A percentile compares a stretch with the other conserved stretches of the same genome.
phyloP scores from a whole-genome alignment of 2,113 vertebrate genomes.

The Prolemur simus region DNA sequence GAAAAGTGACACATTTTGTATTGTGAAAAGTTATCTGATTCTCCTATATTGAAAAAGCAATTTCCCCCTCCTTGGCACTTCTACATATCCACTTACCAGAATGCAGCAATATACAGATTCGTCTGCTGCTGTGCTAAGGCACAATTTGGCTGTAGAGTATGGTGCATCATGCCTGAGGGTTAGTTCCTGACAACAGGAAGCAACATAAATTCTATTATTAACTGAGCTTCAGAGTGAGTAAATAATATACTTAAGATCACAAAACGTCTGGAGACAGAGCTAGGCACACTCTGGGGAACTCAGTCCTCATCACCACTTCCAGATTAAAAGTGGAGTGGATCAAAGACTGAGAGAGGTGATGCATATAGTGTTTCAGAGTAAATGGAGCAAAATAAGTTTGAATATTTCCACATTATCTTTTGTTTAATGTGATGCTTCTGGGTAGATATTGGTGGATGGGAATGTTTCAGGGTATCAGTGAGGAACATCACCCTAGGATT shows the following conservation, averaged over 20 bases:
- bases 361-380: neutral
- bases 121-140: no score
- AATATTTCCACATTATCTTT: neutral
- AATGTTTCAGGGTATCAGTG: neutral
- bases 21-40: neutral
- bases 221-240: neutral
- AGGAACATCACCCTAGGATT: neutral
- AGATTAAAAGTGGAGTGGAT: neutral
- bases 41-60: neutral
- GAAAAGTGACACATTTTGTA: neutral
- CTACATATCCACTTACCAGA: neutral
- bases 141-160: rapidly evolving
- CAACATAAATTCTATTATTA: neutral
- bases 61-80: neutral
- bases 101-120: rapidly evolving
- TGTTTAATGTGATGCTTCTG: neutral
- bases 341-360: neutral
- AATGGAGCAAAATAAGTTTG: neutral
- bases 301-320: neutral
- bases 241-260: neutral
- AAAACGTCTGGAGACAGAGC: neutral
- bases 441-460: neutral
- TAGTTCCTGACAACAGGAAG: neutral
- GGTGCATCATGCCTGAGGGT: neutral
- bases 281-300: neutral